Conservation (phyloP, 2,113 vertebrate genomes). For the Hippoglossus stenolepis region DNA sequence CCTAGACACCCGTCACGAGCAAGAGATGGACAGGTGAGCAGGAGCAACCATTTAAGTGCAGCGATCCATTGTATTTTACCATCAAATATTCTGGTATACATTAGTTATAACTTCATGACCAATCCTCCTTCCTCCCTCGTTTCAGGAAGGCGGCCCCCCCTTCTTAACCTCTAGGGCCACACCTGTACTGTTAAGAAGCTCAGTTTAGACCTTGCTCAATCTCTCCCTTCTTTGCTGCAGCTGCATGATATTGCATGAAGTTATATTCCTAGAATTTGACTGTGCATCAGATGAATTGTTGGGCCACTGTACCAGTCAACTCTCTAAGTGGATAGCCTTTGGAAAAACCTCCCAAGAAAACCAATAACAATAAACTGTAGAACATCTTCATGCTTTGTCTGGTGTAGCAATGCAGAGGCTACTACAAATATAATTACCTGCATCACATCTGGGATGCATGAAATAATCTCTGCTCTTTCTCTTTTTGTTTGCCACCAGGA, state of each 20-base stretch:
- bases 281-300: too few relatives aligned
- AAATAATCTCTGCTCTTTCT: neutral
- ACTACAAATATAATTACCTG: too few relatives aligned
- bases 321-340: neutral
- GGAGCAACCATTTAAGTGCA: neutral
- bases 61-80: neutral
- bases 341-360: too few relatives aligned
- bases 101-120: neutral
- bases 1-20: neutral
- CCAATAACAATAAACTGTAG: too few relatives aligned
- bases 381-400: too few relatives aligned
- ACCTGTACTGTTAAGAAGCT: neutral
- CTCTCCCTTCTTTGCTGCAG: neutral
- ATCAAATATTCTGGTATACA: neutral
- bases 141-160: too few relatives aligned
- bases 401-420: too few relatives aligned
- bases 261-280: too few relatives aligned
- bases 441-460: neutral
- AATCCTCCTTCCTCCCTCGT: too few relatives aligned
- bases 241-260: neutral
- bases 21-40: conserved; percentile 42
- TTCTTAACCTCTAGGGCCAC: too few relatives aligned
- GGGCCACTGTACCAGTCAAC: too few relatives aligned
- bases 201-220: too few relatives aligned
- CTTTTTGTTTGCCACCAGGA: conserved; percentile 23